Base-by-base conservation (phyloP, 2,113 vertebrate genomes). In the Danio rerio region DNA sequence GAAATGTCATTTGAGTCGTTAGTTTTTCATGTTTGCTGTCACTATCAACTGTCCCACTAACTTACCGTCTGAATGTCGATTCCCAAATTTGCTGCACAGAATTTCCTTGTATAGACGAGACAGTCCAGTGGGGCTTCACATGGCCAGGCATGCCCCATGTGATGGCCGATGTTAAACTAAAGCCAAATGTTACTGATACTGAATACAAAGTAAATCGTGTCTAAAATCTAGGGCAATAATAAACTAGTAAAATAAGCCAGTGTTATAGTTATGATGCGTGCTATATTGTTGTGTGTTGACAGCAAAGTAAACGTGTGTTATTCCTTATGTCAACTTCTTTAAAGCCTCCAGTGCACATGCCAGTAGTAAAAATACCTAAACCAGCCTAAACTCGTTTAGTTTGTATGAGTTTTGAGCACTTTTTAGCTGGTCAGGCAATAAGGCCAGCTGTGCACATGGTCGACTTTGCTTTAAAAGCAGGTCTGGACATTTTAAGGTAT, bases 361-460 rank as follows among this genome's bases (percentile, higher is more conserved):
- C 16, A 31, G 31, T 68, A 9, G 9, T 6, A 2, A 11, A 47
- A 18, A 40, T 4, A 40, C n/a, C 53, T 18, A 20, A 18, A 7
- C 43, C 31, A 31, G 16, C 18, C 9, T 49, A 18, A 68, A 18
- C 65, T 43, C 45, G 16, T 47, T 47, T 68, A 9, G 43, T 68
- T 69, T 47, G 47, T 5, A 20, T 4, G 9, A 21, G 58, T 21
- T 21, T 61, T 61, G 58, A 20, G 11, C 58, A 61, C 42, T 47
- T 68, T 69, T 69, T 42, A 69, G 43, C 43, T 68, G 18, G 65
- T 68, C 65, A 11, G 16, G n/a, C n/a, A n/a, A n/a, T n/a, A n/a
- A n/a, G n/a, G 42, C 31, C 31, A 31, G 31, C 31, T 31, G 31
- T 31, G 31, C 31, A 31, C 31, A 31, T 31, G 31, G 31, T n/a